Percentiles rank a stretch among this genome's conserved stretches.
Conservation (phyloP, 2,113 vertebrate species). For the Oceanites oceanicus region DNA sequence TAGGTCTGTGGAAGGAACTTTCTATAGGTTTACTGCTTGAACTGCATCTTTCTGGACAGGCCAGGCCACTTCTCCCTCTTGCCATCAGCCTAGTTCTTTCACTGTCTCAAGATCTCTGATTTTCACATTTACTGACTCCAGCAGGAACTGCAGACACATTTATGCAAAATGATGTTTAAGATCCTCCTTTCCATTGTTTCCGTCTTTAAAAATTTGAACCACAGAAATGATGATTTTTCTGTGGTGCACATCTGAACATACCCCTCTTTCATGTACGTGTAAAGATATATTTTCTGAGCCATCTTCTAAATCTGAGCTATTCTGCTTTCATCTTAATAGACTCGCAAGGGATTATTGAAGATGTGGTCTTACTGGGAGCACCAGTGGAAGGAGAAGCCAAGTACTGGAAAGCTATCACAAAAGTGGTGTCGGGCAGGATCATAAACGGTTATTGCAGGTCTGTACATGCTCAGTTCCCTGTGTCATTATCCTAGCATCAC, state of each 20-base stretch:
- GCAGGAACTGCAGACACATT: neutral
- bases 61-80: neutral
- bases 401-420: constrained; percentile 83
- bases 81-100: neutral
- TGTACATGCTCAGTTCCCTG: neutral
- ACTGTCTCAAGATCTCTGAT: neutral
- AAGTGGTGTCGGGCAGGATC: constrained; percentile 90
- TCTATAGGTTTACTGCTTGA: neutral
- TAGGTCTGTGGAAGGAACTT: neutral
- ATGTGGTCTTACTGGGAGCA: constrained; percentile 89
- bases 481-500: neutral
- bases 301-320: neutral
- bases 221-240: neutral
- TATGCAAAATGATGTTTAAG: neutral
- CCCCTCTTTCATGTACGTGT: neutral
- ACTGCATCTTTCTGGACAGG: neutral
- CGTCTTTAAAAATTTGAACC: neutral
- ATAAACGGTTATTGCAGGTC: constrained; percentile 95
- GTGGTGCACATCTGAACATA: neutral
- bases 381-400: constrained; percentile 92
- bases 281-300: neutral
- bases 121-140: neutral
- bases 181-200: neutral
- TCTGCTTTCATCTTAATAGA: constrained; percentile 65
- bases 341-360: constrained; percentile 89